Conservation (phyloP, 1,140 invertebrate species). For the Thereuonema tuberculata region DNA sequence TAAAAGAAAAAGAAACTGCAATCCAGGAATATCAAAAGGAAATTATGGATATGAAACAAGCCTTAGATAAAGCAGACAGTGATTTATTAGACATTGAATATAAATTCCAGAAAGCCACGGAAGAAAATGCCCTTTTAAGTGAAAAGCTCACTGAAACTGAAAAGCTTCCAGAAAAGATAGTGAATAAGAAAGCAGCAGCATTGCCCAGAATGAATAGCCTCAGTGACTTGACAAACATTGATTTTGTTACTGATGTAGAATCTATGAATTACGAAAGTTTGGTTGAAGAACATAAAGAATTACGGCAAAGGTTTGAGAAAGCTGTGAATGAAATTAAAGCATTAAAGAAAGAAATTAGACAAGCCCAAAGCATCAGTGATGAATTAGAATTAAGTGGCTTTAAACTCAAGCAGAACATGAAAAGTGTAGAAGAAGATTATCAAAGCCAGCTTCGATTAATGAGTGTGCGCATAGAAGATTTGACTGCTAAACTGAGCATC, state of each 20-base stretch:
- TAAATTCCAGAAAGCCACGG: conserved; percentile 44
- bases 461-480: conserved; percentile 66
- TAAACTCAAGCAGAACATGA: conserved; percentile 53
- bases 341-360: conserved; percentile 64
- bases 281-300: conserved; percentile 54
- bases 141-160: conserved; percentile 22
- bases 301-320: conserved; percentile 59
- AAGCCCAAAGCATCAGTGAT: conserved; percentile 61
- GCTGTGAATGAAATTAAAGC: conserved; percentile 64
- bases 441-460: conserved; percentile 59
- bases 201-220: conserved; percentile 51
- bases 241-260: conserved; percentile 37
- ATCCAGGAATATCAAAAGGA: not conserved
- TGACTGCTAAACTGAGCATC: conserved; percentile 59
- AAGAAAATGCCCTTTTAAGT: conserved; percentile 58
- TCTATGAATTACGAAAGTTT: not conserved
- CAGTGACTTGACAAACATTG: conserved; percentile 63
- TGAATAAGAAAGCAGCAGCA: not conserved
- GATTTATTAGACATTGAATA: conserved; percentile 18
- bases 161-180: not conserved
- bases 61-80: not conserved
- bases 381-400: conserved; percentile 59
- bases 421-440: conserved; percentile 49
- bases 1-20: not conserved
- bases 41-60: not conserved